These are phyloP conservation scores for Balearica regulorum DNA, from an alignment of 2,797 vertebrate species.

Conservation along the genomic window DNA sequence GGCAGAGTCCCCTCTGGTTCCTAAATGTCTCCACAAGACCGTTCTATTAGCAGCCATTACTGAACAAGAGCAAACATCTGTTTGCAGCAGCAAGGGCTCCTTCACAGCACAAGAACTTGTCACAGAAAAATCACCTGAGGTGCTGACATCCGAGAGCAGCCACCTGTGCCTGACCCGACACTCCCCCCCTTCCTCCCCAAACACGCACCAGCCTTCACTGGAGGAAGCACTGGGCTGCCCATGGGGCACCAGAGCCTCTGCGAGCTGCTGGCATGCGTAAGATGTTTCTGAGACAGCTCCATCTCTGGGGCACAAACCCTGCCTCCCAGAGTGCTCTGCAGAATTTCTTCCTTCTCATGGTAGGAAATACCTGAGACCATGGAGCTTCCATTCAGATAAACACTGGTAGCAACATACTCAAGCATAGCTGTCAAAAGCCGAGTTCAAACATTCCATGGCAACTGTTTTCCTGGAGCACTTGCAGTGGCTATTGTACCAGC, in stretches of 20 bases:
- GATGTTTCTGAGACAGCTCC: background rate
- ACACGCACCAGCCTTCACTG: background rate
- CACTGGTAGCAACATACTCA: background rate
- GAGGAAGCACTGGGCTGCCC: background rate
- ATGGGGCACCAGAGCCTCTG: background rate
- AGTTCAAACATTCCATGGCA: background rate
- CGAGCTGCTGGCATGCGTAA: accelerated
- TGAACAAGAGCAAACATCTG: background rate
- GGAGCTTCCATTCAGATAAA: background rate
- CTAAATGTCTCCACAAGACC: background rate
- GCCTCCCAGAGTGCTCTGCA: background rate
- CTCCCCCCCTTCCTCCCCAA: accelerated
- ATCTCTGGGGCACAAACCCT: background rate
- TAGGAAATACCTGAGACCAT: background rate
- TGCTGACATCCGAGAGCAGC: background rate
- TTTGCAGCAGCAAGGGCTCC: background rate
- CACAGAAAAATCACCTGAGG: background rate
- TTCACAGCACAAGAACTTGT: background rate
- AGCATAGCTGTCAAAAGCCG: background rate
- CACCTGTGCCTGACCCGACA: too few relatives aligned
- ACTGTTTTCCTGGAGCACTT: background rate
- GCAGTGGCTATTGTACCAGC: background rate
- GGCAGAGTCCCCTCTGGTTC: background rate
- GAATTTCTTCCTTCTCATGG: background rate
- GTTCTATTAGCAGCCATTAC: background rate